Base-by-base conservation (phyloP, 1,140 invertebrate species). In the Zaprionus tsacasi region DNA sequence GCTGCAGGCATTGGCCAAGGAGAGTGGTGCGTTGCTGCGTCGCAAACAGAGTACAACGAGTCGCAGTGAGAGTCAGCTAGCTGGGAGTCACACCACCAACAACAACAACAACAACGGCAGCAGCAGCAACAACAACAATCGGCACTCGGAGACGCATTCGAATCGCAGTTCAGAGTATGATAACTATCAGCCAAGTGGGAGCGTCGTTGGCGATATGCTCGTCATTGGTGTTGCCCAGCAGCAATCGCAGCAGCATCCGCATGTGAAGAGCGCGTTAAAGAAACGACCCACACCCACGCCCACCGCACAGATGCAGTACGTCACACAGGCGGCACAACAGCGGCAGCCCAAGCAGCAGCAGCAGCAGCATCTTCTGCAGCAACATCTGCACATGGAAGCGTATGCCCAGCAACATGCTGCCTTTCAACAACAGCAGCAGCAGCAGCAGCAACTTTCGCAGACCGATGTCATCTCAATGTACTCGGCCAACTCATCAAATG, bases 91-190 rank as follows among this genome's bases (percentile, higher is more conserved):
- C 15, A 77, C 55, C 40, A 78, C 58, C 48, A 35, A 1, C 21
- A 76, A 79, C 54, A 72, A 66, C 33, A 67, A 52, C 27, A 35
- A 1, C 21, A 76, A 79, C 54, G 70, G 63, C 33, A 67, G 48
- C 27, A 69, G 45, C 27, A 78, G 52, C 33, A 73, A 63, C 13
- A 89, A 74, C 52, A 82, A 70, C 54, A 90, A 88, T 74, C 58
- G 90, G 2, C 81, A 91, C 27, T 92, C 91, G 36, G 91, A 92
- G 64, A 87, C 83, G n/a, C 60, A 91, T 6, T 92, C 91, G 4
- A 92, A 92, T 72, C 87, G 91, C 6, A 92, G 91, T 45, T 92
- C 91, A 0, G 91, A 92, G 60, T 92, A 92, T 17, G 91, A 92
- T 55, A 92, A 92, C 55, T 92, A 91, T 52, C 91, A 91, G 30